These are phyloP conservation scores for Rhinolophus sinicus DNA, from an alignment of 2,113 vertebrate genomes.

Conservation along the genomic window DNA sequence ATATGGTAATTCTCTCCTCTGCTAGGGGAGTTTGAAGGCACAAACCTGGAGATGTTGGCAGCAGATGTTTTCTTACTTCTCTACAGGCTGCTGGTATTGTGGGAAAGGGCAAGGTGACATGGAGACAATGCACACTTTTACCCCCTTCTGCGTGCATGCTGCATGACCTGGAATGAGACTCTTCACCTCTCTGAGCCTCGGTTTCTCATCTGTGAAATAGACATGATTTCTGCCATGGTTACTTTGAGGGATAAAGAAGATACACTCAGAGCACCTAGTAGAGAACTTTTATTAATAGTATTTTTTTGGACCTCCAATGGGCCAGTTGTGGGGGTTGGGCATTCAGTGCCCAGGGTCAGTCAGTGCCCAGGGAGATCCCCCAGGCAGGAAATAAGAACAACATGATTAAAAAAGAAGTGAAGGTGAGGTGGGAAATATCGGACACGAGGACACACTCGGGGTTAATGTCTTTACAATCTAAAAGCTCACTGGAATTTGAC, in stretches of 20 bases:
- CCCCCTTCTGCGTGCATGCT: rapidly evolving
- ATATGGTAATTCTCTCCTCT: constrained; percentile 80
- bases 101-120: not conserved
- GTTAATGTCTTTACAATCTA: not conserved
- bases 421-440: not conserved
- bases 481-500: constrained; percentile 24
- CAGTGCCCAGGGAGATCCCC: not conserved
- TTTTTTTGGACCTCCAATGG: not conserved
- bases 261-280: not conserved
- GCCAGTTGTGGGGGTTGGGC: not conserved
- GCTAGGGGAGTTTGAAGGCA: constrained; percentile 72
- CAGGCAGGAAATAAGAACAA: not conserved
- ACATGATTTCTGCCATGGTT: not conserved
- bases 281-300: not conserved
- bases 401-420: not conserved
- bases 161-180: rapidly evolving
- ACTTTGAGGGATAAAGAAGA: not conserved
- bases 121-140: not conserved
- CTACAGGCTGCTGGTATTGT: constrained; percentile 15
- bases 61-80: constrained; percentile 71
- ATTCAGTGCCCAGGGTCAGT: not conserved
- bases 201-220: not conserved
- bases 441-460: not conserved
- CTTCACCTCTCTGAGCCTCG: not conserved
- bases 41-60: constrained; percentile 75